Base-by-base conservation (phyloP, 1,140 invertebrate genomes). In the Pseudobourletiella spinata region DNA sequence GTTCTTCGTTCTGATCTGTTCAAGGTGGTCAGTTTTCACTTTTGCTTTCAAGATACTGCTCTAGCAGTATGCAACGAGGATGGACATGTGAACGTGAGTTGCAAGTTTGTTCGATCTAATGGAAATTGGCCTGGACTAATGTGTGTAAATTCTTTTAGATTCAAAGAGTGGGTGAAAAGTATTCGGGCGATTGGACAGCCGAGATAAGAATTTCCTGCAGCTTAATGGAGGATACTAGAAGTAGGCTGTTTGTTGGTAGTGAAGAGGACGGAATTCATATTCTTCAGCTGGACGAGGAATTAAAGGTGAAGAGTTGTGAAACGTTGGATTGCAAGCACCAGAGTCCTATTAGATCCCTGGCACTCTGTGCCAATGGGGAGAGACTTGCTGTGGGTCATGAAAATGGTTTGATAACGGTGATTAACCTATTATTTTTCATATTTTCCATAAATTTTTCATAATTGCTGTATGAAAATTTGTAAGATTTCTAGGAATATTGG, bases 381-480 rank as follows among this genome's bases (percentile, higher is more conserved):
- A 61, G 61, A 35, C 28, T 69, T 14, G 67, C 64, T 20, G 61
- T 69, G 18, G 67, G 67, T 24, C 55, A 66, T 56, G 64, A 69
- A 20, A 66, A 64, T 42, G 67, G 67, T 3, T 46, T 67, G 30
- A 56, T 66, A 15, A 64, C 61, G 22, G 65, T 69, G 58, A 26
- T 16, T 39, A 54, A 16, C 58, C 11, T 24, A n/a, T n/a, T n/a
- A n/a, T n/a, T n/a, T 57, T 16, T 11, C 28, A 3, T 11, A 6
- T 4, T 39, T 16, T 11, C 25, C 32, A 44, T 57, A 58, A 24
- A 51, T 51, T 51, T 15, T 4, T 60, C n/a, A 24, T 15, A 18
- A 26, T 20, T 57, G 22, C 29, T 28, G 46, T 39, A 59, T 25
- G n/a, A n/a, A n/a, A n/a, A n/a, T n/a, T n/a, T n/a, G n/a, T n/a